Evolutionary conservation across 2,797 vertebrate genomes (phyloP).

Genomic region (Fratercula arctica): DNA sequence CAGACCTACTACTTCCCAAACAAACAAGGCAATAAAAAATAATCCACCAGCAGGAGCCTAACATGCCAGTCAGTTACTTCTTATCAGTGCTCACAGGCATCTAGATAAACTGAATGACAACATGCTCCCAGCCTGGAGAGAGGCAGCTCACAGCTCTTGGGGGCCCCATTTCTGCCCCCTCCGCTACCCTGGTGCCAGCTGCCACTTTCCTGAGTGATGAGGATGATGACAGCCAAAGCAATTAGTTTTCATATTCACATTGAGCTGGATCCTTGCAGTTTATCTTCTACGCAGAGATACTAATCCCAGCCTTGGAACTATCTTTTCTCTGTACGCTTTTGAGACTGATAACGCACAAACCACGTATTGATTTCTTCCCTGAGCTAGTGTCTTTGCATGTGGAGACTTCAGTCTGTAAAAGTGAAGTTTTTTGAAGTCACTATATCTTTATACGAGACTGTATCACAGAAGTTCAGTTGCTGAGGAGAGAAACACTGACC

Average conservation of each 20-base stretch:
- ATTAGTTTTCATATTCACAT: neutral
- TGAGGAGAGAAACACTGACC: neutral
- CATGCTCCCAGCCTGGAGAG: neutral
- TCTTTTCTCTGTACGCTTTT: neutral
- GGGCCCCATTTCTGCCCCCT: neutral
- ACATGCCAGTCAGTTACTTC: neutral
- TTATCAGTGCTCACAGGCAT: neutral
- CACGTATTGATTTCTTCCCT: neutral
- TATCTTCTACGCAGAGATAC: neutral
- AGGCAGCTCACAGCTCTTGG: neutral
- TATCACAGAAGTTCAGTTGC: neutral
- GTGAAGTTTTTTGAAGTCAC: neutral
- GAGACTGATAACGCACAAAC: neutral
- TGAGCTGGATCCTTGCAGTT: neutral
- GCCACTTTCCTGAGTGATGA: neutral
- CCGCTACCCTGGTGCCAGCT: neutral
- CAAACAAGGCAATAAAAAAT: conserved; percentile 20
- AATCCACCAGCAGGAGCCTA: neutral
- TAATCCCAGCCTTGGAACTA: neutral
- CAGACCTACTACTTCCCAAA: neutral
- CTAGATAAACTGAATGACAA: neutral
- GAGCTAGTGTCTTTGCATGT: neutral
- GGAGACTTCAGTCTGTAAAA: neutral
- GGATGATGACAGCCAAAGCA: neutral
- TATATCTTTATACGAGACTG: neutral